Evolutionary conservation across 2,113 vertebrate genomes (phyloP), one percentile per base, ranked within the genome.

Genomic region (Bubo scandiacus): DNA sequence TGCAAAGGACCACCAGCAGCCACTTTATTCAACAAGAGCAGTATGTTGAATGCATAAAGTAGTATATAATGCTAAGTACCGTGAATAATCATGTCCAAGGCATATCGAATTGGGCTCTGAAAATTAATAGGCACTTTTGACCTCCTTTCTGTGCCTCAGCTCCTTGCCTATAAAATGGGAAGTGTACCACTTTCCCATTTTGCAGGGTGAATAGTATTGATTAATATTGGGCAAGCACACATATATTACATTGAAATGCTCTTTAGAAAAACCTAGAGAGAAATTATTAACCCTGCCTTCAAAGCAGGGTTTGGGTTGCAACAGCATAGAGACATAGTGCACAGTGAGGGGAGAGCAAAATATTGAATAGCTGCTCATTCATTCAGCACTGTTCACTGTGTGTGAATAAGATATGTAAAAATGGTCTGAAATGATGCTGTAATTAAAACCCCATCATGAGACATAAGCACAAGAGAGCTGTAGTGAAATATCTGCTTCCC

Each of bases 81-180:
- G 2, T 38, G 88, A 83, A 88, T 88, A 96, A 96, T 90, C 54
- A 11, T 13, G 63, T 12, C 82, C 55, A 25, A 86, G 85, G 92
- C 88, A 51, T 74, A 77, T 40, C 55, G 10, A 90, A 94, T 92
- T 0, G 0, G 45, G 18, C 58, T 92, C 71, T 88, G 54, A 71
- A 86, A 96, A 93, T 90, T 88, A 80, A 77, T 63, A 71, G 86
- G 81, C 71, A 93, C 90, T 94, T 97, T 63, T 92, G 93, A 90
- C 82, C 85, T 90, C 62, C 9, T 62, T 89, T 89, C 70, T 87
- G 43, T 94, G 87, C 45, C 91, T 92, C 29, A 36, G 77, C 77
- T 87, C 38, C 63, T 88, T 51, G 32, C n/a, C 51, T 43, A 7
- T 58, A 29, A 92, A 86, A 80, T n/a, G 73, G 90, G 81, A 90